Evolutionary conservation across 2,113 vertebrate genomes (phyloP).

Genomic region (Quiscalus mexicanus): DNA sequence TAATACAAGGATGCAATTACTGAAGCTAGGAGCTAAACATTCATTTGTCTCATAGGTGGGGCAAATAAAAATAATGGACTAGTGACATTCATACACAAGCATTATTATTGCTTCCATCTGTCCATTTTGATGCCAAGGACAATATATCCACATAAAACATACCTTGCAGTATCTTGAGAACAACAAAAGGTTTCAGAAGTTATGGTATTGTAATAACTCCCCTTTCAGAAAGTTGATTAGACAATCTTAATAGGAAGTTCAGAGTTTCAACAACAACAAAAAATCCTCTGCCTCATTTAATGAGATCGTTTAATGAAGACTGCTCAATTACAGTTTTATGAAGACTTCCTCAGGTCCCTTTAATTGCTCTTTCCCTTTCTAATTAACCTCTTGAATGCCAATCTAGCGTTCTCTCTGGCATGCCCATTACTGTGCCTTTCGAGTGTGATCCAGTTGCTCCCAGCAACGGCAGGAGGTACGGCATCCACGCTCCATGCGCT

Average conservation of each 20-base stretch:
- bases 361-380: slow-evolving; percentile 68
- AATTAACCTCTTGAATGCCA: slow-evolving; percentile 74
- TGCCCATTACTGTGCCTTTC: not conserved
- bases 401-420: not conserved
- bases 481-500: not conserved
- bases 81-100: not conserved
- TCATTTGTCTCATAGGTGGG: not conserved
- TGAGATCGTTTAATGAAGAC: slow-evolving; percentile 59
- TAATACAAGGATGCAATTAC: not conserved
- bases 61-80: slow-evolving; percentile 10
- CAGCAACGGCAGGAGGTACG: not conserved
- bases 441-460: slow-evolving; percentile 1
- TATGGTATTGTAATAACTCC: slow-evolving; percentile 39
- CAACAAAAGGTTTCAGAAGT: slow-evolving; percentile 30
- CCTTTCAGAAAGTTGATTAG: slow-evolving; percentile 66
- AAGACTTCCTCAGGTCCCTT: slow-evolving; percentile 62
- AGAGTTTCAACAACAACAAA: slow-evolving; percentile 54
- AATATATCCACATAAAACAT: not conserved
- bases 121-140: slow-evolving; percentile 3
- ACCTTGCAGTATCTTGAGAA: not conserved
- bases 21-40: slow-evolving; percentile 6
- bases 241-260: slow-evolving; percentile 59
- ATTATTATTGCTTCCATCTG: not conserved
- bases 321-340: slow-evolving; percentile 46
- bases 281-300: slow-evolving; percentile 63